A percentile compares a stretch with the other conserved stretches of the same genome.
Evolutionary conservation across 2,888 invertebrate species (phyloP).

Genomic region (Neoitamus cyanurus): DNA sequence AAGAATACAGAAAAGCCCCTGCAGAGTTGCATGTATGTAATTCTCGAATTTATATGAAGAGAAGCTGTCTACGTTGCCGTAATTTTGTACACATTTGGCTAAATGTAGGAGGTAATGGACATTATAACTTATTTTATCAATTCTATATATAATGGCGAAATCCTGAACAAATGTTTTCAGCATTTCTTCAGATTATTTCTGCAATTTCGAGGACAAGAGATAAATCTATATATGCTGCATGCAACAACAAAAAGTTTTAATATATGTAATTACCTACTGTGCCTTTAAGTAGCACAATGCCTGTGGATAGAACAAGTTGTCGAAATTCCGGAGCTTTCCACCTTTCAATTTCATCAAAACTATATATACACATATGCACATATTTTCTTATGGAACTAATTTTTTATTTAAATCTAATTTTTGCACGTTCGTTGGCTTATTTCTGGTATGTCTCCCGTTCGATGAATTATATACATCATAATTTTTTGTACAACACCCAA

Average conservation of each 20-base stretch:
- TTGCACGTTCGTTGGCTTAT: neutral
- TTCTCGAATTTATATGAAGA: neutral
- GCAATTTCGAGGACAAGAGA: neutral
- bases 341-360: neutral
- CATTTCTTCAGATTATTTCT: neutral
- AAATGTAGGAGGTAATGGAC: neutral
- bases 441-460: neutral
- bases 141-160: neutral
- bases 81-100: neutral
- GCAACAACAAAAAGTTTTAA: neutral
- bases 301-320: neutral
- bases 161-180: neutral
- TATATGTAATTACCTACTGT: neutral
- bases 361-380: neutral
- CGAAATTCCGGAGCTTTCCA: neutral
- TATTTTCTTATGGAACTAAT: slow-evolving; percentile 20
- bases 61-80: neutral
- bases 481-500: slow-evolving; percentile 49
- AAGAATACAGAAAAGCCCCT: too few relatives aligned
- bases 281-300: neutral
- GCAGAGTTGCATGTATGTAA: too few relatives aligned
- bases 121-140: neutral
- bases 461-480: neutral
- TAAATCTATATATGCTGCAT: neutral
- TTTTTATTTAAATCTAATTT: neutral